Conservation (phyloP, 2,113 vertebrate species). For the Festucalex cinctus region DNA sequence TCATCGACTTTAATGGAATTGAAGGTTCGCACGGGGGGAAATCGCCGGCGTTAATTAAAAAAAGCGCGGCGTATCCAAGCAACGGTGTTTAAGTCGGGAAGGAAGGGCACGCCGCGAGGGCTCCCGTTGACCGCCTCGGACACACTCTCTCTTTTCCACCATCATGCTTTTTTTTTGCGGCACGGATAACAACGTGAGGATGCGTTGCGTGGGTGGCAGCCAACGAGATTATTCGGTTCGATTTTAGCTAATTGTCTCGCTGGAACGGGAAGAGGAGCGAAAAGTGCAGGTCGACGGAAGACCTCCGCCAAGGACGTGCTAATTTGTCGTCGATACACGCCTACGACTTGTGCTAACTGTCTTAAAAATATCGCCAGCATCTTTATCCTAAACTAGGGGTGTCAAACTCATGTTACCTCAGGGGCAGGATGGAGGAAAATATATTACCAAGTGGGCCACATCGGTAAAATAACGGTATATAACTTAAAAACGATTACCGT, state of each 20-base stretch:
- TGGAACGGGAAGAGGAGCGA: neutral
- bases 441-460: too few relatives aligned
- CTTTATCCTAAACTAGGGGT: too few relatives aligned
- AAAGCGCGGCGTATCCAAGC: slow-evolving; percentile 52
- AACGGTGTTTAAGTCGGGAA: slow-evolving; percentile 29
- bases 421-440: too few relatives aligned
- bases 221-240: neutral
- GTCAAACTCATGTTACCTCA: too few relatives aligned
- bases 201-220: slow-evolving; percentile 19
- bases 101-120: slow-evolving; percentile 8
- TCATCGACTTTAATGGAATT: slow-evolving; percentile 19
- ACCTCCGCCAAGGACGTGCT: neutral
- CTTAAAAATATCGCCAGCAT: neutral
- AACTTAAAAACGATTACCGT: too few relatives aligned
- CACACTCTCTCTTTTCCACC: neutral
- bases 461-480: too few relatives aligned
- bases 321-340: neutral
- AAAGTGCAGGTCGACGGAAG: neutral
- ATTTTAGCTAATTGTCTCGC: neutral
- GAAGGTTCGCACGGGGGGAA: slow-evolving; percentile 39
- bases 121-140: slow-evolving; percentile 31
- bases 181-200: slow-evolving; percentile 2
- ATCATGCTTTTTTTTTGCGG: slow-evolving; percentile 17
- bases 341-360: neutral
- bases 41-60: slow-evolving; percentile 56